These are phyloP conservation scores for Muscicapa striata DNA, from an alignment of 2,797 vertebrate species.

Conservation along the genomic window DNA sequence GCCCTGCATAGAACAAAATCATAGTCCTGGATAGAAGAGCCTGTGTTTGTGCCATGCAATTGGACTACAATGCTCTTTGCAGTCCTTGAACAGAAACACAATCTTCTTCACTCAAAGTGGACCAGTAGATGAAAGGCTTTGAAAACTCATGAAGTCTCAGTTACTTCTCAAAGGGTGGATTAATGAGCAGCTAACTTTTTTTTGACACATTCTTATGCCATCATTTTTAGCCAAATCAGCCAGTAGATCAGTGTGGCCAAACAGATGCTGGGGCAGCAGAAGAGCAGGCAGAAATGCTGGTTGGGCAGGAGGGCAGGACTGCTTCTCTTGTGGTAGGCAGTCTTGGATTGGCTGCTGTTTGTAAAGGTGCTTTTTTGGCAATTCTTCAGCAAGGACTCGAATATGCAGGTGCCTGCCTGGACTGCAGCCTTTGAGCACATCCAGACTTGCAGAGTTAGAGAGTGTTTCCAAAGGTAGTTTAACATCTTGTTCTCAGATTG, in stretches of 20 bases:
- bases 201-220: background rate
- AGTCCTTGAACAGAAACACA: background rate
- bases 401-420: background rate
- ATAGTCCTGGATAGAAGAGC: background rate
- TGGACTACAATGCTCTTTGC: background rate
- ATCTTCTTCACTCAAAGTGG: background rate
- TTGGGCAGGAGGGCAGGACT: background rate
- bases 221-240: background rate
- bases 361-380: background rate
- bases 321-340: background rate
- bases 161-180: background rate
- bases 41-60: background rate
- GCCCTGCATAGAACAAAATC: background rate
- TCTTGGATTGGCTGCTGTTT: background rate
- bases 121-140: background rate
- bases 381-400: background rate
- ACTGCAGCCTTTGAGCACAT: background rate
- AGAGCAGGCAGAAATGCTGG: background rate
- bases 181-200: background rate
- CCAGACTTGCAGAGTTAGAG: background rate
- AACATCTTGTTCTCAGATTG: background rate
- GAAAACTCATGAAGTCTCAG: background rate
- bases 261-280: background rate
- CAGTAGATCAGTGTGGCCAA: background rate
- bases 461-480: background rate